Base-by-base conservation (phyloP, 1,140 invertebrate species). In the Dryas iulia region DNA sequence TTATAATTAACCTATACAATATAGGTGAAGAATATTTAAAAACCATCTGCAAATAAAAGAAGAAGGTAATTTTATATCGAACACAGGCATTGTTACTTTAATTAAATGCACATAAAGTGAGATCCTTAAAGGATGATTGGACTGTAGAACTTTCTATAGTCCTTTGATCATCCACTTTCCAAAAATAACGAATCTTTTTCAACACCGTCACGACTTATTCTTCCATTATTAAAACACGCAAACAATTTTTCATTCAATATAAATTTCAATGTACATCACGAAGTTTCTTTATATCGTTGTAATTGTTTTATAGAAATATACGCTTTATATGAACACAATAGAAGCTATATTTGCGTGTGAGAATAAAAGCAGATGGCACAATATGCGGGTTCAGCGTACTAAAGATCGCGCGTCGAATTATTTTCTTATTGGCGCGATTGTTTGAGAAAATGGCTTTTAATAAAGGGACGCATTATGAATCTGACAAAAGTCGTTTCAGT, bases 401-500 rank as follows among this genome's bases (percentile, higher is more conserved):
- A 47, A 72, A 69, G 26, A 73, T 76, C 52, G 68, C 39, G 56
- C 54, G 28, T 57, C 31, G 66, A 76, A 72, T 70, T 68, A 73
- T 77, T 71, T 71, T 74, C 72, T 73, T 72, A 78, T 76, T 73
- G 64, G 63, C 57, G 56, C 58, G 69, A 78, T 71, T 76, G 74
- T 76, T 69, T 64, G 39, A 47, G 61, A 76, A 72, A 77, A 76
- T 73, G 63, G 61, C 53, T 58, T 65, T 69, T 66, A 74, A 71
- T 76, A 71, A 72, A 70, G 30, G 71, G 52, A 68, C 28, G 39
- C 62, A 14, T 70, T 74, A 72, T 67, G 59, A 72, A 77, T 75
- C 65, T 39, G 60, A 80, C 77, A 83, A 83, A 81, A 76, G 77
- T 65, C 66, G 54, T 66, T 60, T 75, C 73, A 65, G 75, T 77